Conservation (phyloP, 2,797 vertebrate genomes). For the Oreortyx pictus region DNA sequence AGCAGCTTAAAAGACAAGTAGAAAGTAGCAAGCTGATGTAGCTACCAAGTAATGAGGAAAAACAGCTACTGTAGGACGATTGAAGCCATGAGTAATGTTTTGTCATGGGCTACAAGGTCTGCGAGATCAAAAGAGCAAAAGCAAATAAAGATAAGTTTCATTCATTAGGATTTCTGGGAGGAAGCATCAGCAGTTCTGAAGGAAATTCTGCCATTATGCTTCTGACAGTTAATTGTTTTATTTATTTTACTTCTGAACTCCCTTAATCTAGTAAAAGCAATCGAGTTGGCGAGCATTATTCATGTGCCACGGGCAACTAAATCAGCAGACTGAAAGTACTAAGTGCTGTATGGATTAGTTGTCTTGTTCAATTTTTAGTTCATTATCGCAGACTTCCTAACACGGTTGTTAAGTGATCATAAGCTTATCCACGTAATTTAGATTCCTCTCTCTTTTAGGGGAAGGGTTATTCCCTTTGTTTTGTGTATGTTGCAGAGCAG, state of each 20-base stretch:
- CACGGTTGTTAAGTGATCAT: background rate
- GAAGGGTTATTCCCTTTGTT: background rate
- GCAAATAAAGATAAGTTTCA: background rate
- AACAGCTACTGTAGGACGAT: background rate
- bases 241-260: background rate
- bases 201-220: background rate
- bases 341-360: background rate
- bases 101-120: background rate
- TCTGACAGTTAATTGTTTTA: background rate
- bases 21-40: conserved; percentile 1
- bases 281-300: background rate
- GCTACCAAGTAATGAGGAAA: background rate
- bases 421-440: background rate
- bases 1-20: background rate
- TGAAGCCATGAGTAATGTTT: background rate
- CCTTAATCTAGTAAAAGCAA: background rate
- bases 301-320: background rate
- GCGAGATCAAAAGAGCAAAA: background rate
- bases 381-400: background rate
- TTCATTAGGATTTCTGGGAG: conserved; percentile 4
- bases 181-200: conserved; percentile 1
- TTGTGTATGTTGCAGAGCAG: background rate
- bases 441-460: background rate
- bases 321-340: background rate
- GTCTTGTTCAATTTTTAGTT: background rate